phyloP scores from a whole-genome alignment of 2,888 invertebrate genomes.

The Amblyjoppa proteus region DNA sequence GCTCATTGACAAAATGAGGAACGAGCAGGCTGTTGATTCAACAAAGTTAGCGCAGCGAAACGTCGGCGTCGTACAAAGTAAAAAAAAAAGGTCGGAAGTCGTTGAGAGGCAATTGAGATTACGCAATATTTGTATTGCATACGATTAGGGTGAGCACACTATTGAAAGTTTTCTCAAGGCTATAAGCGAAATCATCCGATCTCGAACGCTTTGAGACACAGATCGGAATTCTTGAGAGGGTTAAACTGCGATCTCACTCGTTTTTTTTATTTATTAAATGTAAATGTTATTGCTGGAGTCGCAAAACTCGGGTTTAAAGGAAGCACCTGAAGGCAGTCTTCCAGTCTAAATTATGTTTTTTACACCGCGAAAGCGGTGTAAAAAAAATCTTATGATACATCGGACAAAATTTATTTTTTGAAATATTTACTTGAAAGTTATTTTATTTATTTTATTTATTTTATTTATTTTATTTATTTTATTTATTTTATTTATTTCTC shows the following conservation, averaged over 20 bases:
- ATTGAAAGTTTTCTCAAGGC: constrained; percentile 2
- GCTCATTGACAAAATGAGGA: constrained; percentile 15
- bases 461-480: too few relatives aligned
- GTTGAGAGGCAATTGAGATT: constrained; percentile 15
- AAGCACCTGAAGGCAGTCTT: background rate
- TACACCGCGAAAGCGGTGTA: too few relatives aligned
- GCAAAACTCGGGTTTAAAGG: background rate
- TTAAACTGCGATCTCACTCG: background rate
- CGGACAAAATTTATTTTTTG: too few relatives aligned
- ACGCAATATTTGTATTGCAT: constrained; percentile 16
- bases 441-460: too few relatives aligned
- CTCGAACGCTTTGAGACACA: background rate
- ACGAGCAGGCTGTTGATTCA: constrained; percentile 12
- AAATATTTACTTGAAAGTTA: too few relatives aligned
- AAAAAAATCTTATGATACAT: too few relatives aligned
- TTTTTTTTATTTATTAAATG: background rate
- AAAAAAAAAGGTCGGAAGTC: constrained; percentile 16
- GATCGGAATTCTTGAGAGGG: background rate
- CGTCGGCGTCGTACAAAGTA: constrained; percentile 4
- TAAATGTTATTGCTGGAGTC: too few relatives aligned
- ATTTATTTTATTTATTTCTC: too few relatives aligned
- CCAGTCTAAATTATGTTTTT: too few relatives aligned
- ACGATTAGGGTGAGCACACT: constrained; percentile 25
- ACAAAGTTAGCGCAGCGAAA: background rate
- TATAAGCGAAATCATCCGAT: constrained; percentile 23